Conservation (phyloP, 2,113 vertebrate genomes). For the Vulpes vulpes region DNA sequence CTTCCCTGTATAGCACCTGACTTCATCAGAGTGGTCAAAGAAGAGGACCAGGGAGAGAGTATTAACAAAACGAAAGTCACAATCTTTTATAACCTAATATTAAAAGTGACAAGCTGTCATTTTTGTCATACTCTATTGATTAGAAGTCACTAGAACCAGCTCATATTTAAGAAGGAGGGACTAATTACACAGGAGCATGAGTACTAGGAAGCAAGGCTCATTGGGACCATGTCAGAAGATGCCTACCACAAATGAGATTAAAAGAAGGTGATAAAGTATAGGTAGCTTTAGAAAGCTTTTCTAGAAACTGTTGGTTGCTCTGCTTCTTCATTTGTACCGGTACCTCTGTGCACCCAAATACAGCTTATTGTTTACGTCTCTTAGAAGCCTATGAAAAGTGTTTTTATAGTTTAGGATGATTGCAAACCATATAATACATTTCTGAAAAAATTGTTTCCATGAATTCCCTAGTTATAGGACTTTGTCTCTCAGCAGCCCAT, state of each 20-base stretch:
- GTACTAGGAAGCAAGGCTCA: background rate
- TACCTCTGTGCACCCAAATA: background rate
- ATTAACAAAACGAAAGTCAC: background rate
- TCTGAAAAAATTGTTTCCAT: slow-evolving; percentile 44
- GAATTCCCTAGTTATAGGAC: background rate
- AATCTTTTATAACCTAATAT: background rate
- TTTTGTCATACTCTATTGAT: background rate
- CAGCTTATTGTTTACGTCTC: background rate
- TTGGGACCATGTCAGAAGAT: background rate
- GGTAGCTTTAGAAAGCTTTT: background rate
- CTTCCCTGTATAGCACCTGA: background rate
- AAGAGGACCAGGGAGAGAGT: background rate
- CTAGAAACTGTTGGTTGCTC: background rate
- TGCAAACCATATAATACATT: background rate
- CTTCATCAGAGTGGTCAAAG: background rate
- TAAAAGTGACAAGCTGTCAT: background rate
- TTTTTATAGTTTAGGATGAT: background rate
- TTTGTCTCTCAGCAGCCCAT: background rate
- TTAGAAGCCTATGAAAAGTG: background rate
- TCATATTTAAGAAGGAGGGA: background rate
- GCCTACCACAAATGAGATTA: background rate
- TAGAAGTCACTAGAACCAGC: background rate
- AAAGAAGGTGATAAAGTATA: slow-evolving; percentile 2
- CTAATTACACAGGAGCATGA: background rate
- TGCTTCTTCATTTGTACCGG: background rate